phyloP scores from a whole-genome alignment of 2,797 vertebrate genomes.

The Tapera naevia region DNA sequence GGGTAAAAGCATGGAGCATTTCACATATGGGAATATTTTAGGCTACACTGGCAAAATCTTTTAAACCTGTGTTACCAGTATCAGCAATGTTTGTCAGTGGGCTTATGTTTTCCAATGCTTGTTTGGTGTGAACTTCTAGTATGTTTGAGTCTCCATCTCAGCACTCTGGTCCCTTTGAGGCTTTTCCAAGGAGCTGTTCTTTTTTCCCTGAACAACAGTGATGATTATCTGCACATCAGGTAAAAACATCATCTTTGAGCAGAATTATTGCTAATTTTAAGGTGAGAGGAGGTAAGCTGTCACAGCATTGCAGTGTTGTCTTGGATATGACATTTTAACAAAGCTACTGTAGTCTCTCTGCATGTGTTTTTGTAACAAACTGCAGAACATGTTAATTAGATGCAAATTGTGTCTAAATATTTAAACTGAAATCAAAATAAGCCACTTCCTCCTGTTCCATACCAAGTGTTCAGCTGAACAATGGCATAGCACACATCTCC shows the following conservation, averaged over 20 bases:
- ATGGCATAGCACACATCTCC: background rate
- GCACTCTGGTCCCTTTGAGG: background rate
- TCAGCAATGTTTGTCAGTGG: background rate
- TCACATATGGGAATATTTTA: fast-evolving
- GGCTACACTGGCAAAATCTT: fast-evolving
- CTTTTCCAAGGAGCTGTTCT: background rate
- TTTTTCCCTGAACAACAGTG: background rate
- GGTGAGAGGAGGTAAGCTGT: background rate
- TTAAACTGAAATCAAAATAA: conserved; percentile 10
- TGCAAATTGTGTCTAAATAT: conserved; percentile 41
- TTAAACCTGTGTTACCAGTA: fast-evolving
- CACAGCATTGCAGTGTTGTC: background rate
- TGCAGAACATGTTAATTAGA: background rate
- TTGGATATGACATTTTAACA: background rate
- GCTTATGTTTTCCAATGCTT: fast-evolving
- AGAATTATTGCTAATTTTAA: background rate
- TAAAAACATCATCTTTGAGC: background rate
- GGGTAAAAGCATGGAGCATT: fast-evolving
- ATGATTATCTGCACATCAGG: background rate
- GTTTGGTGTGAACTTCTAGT: background rate
- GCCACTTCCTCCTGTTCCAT: background rate
- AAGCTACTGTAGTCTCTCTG: background rate
- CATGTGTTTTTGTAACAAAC: background rate
- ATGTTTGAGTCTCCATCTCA: background rate
- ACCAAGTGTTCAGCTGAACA: background rate